A percentile compares a stretch with the other conserved stretches of the same genome.
phyloP scores from a whole-genome alignment of 1,140 invertebrate genomes.

The Hyles euphorbiae region DNA sequence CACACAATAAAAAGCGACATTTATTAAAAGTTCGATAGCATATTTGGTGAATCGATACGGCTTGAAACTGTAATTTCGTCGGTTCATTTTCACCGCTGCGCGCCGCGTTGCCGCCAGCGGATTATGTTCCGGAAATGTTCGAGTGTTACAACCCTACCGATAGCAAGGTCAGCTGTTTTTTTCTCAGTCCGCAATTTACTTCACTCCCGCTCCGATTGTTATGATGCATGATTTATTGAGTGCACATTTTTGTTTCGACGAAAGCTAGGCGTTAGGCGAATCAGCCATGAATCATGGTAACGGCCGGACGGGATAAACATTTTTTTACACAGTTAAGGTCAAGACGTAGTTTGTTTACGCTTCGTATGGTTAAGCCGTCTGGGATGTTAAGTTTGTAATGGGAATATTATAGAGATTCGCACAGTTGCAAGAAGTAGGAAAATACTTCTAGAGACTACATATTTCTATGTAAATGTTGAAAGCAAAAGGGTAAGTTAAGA shows the following conservation, averaged over 20 bases:
- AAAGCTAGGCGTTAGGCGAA: conserved; percentile 33
- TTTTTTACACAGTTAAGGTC: conserved; percentile 28
- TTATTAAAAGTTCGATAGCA: no score
- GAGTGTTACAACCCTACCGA: background rate
- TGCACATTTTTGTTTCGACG: conserved; percentile 47
- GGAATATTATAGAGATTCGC: background rate
- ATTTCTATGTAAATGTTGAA: no score
- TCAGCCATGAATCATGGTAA: conserved; percentile 47
- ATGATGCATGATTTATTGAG: conserved; percentile 49
- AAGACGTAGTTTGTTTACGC: conserved; percentile 24
- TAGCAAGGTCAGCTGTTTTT: conserved; percentile 16
- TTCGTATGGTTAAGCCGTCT: background rate
- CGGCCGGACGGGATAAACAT: conserved; percentile 32
- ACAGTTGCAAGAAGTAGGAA: no score
- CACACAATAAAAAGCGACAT: no score
- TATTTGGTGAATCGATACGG: no score
- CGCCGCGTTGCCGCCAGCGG: no score
- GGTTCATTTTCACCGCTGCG: no score
- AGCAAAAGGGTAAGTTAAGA: no score
- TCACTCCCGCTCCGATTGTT: conserved; percentile 35
- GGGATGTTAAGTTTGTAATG: conserved; percentile 1
- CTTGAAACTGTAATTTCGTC: no score
- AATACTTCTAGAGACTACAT: no score
- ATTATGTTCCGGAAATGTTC: conserved; percentile 2
- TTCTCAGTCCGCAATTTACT: conserved; percentile 33